Base-by-base conservation (phyloP, 2,113 vertebrate species). In the Apaloderma vittatum region DNA sequence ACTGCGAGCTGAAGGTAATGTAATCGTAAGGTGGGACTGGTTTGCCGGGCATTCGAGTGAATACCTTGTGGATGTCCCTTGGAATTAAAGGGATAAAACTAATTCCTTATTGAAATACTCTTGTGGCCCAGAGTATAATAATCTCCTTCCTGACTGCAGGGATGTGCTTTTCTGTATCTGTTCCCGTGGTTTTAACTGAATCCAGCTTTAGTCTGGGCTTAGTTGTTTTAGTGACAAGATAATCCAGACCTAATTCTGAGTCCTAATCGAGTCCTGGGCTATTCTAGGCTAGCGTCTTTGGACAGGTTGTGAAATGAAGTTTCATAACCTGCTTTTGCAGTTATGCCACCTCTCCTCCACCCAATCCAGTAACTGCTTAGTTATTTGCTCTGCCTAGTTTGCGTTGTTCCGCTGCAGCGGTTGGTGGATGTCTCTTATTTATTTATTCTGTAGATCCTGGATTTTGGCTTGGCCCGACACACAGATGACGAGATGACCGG, bases 401-500 rank as follows among this genome's bases (percentile, higher is more conserved):
- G 73, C 45, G 0, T 4, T 20, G 52, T 11, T 67, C 17, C 20
- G 6, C 40, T 90, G 74, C 82, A 84, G 66, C 19, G 49, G 8
- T 17, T 43, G 29, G 12, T 78, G 23, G 22, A 62, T 92, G 51
- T 93, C 36, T 94, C 17, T 12, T 75, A 40, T 40, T 40, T 40
- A 40, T 40, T 70, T 97, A 8, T 73, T 77, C 40, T 67, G 54
- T 58, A 99, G 99, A 99, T 99, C 96, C 98, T 99, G 97, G 99
- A 99, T 95, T 99, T 99, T 85, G 99, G 99, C 36, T 96, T 99
- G 98, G 99, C 99, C 4, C 98, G 99, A 29, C 99, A 99, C 80
- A 99, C 99, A 1, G 99, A 99, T 29, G 99, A 99, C 55, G 99
- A 99, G 95, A 99, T 99, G 99, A 99, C 99, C 0, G 99, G 99